Evolutionary conservation across 2,888 invertebrate genomes (phyloP), one percentile per base, ranked within the genome.

Genomic region (Chrysolina americana): DNA sequence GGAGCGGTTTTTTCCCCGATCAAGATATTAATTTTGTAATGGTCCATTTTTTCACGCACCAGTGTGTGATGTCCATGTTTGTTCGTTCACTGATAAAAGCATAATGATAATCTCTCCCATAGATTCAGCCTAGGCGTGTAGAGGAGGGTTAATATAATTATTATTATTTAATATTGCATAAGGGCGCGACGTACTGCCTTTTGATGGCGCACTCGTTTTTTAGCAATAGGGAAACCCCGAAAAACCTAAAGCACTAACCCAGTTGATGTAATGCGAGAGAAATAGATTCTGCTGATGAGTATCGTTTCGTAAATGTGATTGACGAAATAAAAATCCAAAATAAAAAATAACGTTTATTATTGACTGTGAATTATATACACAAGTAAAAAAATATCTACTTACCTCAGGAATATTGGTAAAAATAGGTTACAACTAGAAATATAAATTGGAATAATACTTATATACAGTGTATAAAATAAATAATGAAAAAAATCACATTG

Each of bases 401-500:
- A 66, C 66, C 50, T 23, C 66, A 13, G 15, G 28, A 50, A 66
- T 66, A 66, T 10, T 50, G 48, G 66, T 48, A 53, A 53, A 53
- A 21, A 68, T 68, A 41, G 15, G 36, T 59, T 59, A 36, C n/a
- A 59, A 59, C 59, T n/a, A 59, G 21, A 28, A n/a, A 28, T 59
- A 59, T 53, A 59, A 59, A 59, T 36, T 15, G 59, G 59, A 59
- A 17, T 59, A 44, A 53, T 36, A 68, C 41, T 68, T 71, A 71
- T 71, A 47, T 71, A 71, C 71, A 71, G 36, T 59, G 66, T 65
- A 70, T 65, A 66, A 71, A 71, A 71, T 71, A 71, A 71, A 71
- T 71, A 71, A 71, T 71, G 48, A 53, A 65, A 71, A 48, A 66
- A 71, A 71, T 71, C 71, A 71, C 71, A 71, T 48, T 41, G 47